Evolutionary conservation across 2,113 vertebrate genomes (phyloP).

Genomic region (Gobio gobio): DNA sequence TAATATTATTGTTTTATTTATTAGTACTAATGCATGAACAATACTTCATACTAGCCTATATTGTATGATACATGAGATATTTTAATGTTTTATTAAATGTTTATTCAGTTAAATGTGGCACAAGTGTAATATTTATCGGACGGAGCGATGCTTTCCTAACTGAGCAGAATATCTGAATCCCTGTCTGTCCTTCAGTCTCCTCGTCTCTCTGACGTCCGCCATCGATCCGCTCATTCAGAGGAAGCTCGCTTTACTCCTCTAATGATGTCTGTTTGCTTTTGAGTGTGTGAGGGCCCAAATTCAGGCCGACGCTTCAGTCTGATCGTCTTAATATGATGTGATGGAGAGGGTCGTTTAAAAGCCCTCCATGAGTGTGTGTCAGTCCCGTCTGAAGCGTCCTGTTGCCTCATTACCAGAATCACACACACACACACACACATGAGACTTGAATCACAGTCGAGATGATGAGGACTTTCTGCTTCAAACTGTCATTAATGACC

Average conservation of each 20-base stretch:
- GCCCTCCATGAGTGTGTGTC: not conserved
- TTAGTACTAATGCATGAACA: too few relatives aligned
- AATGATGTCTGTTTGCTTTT: not conserved
- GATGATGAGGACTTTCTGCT: conserved; percentile 34
- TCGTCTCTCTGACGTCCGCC: not conserved
- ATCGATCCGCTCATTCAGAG: not conserved
- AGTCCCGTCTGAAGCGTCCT: not conserved
- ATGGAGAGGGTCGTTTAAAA: not conserved
- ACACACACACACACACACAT: too few relatives aligned
- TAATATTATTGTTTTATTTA: too few relatives aligned
- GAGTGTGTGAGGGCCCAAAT: not conserved
- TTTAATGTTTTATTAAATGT: not conserved
- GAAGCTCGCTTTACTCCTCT: not conserved
- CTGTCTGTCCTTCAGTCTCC: too few relatives aligned
- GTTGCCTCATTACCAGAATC: not conserved
- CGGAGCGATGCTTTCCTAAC: too few relatives aligned
- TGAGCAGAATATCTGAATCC: too few relatives aligned
- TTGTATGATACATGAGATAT: too few relatives aligned
- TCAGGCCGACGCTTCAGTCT: not conserved
- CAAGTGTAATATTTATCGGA: not conserved
- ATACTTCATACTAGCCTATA: too few relatives aligned
- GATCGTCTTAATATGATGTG: not conserved
- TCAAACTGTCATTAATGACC: not conserved
- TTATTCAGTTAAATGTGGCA: not conserved
- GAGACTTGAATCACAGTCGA: conserved; percentile 42